Percentiles rank a stretch among this genome's conserved stretches.
phyloP scores from a whole-genome alignment of 92 coral and sea anemone species.

The Scolanthus callimorphus region DNA sequence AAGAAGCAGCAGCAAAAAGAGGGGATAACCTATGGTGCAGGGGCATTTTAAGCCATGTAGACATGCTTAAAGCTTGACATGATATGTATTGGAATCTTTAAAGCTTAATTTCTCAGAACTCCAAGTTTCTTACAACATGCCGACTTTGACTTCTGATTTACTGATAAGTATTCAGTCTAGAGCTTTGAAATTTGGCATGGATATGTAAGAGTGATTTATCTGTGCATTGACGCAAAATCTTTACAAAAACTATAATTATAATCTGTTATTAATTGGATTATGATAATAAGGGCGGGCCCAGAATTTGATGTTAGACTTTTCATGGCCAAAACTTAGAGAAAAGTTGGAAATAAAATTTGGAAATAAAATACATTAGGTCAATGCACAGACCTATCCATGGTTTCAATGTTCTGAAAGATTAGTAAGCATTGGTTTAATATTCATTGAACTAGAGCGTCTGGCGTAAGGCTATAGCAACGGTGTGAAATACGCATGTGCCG shows the following conservation, averaged over 20 bases:
- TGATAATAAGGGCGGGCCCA: not conserved
- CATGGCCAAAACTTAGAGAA: no score
- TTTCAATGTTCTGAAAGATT: not conserved
- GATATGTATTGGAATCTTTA: no score
- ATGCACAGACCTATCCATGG: not conserved
- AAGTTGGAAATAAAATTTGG: no score
- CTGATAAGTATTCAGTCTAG: not conserved
- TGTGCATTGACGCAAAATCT: not conserved
- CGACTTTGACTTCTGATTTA: not conserved
- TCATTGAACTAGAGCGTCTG: no score
- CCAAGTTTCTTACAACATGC: not conserved
- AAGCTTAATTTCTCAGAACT: not conserved
- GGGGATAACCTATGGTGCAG: slow-evolving; percentile 27
- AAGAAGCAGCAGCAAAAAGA: slow-evolving; percentile 16
- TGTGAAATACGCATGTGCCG: not conserved
- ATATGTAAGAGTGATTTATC: not conserved
- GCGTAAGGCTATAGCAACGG: no score
- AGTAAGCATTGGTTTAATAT: not conserved
- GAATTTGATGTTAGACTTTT: no score
- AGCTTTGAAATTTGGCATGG: slow-evolving; percentile 1
- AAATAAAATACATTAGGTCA: not conserved
- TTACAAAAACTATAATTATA: no score
- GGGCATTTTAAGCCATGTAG: slow-evolving; percentile 14
- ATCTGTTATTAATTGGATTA: not conserved
- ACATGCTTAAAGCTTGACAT: no score